Base-by-base conservation (phyloP, 2,888 invertebrate species). In the Euclidia mi region DNA sequence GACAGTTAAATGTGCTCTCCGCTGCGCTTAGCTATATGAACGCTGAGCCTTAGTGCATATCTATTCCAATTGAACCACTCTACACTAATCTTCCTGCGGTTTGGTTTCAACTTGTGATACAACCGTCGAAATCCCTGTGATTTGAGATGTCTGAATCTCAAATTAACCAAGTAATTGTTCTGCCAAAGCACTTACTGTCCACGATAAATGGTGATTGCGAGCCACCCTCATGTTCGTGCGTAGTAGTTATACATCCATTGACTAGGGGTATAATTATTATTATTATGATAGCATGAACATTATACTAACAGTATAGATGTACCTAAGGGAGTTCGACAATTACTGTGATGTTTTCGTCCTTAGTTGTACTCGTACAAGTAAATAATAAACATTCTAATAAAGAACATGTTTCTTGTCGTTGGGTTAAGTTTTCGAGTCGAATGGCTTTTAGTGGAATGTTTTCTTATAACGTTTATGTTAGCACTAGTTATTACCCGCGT, bases 281-380 rank as follows among this genome's bases (percentile, higher is more conserved):
- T 28, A 34, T 25, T 20, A 41, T 14, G 3, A 11, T 25, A 11
- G 32, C 10, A n/a, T n/a, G 42, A 1, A 20, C n/a, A 11, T 7
- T 38, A 37, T n/a, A 38, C 10, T 45, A 44, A 28, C n/a, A 28
- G 11, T 25, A 4, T 4, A 15, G 17, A 28, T 46, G 37, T 46
- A 37, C 35, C n/a, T n/a, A 6, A 47, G 29, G 29, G 38, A 38
- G 37, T 12, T 15, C 10, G 35, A 12, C 17, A 9, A 38, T 47
- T 14, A 31, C 12, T 11, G 10, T 35, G 15, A 35, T 35, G 35
- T 14, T 35, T 7, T 1, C 12, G 35, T 7, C 35, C 35, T 17
- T 35, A n/a, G n/a, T n/a, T n/a, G n/a, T n/a, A 49, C 50, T 45
- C 47, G 37, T 43, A 9, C 38, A 46, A 32, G 14, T 0, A 7